These are phyloP conservation scores for Argya squamiceps DNA, from an alignment of 2,797 vertebrate species.

Conservation along the genomic window DNA sequence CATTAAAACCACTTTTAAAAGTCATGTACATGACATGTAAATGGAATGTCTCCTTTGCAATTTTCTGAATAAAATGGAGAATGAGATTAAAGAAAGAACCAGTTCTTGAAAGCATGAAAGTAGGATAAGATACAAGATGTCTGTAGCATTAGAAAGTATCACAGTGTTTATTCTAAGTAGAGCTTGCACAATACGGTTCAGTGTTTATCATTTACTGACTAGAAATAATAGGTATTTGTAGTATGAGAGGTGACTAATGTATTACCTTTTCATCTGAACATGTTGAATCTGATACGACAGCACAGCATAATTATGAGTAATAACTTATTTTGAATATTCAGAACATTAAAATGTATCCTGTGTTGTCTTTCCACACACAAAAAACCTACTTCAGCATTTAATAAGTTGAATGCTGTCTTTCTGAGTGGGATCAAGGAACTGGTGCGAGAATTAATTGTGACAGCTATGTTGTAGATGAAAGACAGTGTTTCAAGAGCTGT, in stretches of 20 bases:
- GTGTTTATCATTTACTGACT: not conserved
- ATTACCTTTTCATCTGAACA: constrained; percentile 16
- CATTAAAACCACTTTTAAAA: not conserved
- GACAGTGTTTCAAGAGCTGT: not conserved
- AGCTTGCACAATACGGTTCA: not conserved
- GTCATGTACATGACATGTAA: not conserved
- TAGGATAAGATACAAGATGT: not conserved
- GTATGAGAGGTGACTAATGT: constrained; percentile 17
- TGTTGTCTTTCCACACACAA: constrained; percentile 8
- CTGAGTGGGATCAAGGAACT: not conserved
- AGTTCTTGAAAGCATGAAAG: not conserved
- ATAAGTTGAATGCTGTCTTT: not conserved
- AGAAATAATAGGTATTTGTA: constrained; percentile 33
- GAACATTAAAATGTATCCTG: not conserved
- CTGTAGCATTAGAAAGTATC: not conserved
- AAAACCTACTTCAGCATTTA: not conserved
- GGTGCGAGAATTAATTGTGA: constrained; percentile 5
- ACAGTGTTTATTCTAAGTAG: not conserved
- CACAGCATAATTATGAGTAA: constrained; percentile 10
- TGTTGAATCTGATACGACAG: not conserved
- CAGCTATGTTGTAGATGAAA: constrained; percentile 14
- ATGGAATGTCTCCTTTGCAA: not conserved
- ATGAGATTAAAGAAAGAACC: not conserved
- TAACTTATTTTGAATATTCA: constrained; percentile 30
- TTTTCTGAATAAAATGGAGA: not conserved